A percentile compares a stretch with the other conserved stretches of the same genome.
Conservation (phyloP, 2,113 vertebrate species). For the Gavialis gangeticus region DNA sequence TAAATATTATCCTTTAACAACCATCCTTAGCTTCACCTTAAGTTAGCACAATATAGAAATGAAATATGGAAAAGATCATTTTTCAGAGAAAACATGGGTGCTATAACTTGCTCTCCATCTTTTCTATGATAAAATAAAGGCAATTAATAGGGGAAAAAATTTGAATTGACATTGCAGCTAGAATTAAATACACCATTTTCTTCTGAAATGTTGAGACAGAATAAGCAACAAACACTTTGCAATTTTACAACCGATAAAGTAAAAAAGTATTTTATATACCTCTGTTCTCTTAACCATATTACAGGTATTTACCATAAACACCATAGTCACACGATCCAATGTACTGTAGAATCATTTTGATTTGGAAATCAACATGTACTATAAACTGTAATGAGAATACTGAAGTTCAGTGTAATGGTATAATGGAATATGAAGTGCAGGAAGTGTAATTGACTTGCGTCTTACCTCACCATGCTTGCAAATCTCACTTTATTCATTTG, state of each 20-base stretch:
- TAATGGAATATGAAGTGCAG: neutral
- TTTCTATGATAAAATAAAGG: neutral
- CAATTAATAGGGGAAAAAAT: constrained; percentile 4
- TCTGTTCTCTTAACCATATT: neutral
- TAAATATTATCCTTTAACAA: neutral
- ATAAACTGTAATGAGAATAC: neutral
- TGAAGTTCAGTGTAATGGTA: neutral
- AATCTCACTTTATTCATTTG: constrained; percentile 45
- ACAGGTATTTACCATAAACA: neutral
- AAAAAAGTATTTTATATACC: neutral
- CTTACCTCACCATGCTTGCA: neutral
- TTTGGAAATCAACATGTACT: neutral
- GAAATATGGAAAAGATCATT: neutral
- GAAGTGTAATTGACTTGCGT: neutral
- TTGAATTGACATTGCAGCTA: neutral
- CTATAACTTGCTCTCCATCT: neutral
- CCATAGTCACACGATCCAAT: neutral
- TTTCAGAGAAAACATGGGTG: neutral
- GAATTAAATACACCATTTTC: neutral
- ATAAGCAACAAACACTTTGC: neutral
- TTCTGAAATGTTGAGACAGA: neutral
- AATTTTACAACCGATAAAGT: neutral
- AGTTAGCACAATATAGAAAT: neutral
- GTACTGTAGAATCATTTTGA: neutral
- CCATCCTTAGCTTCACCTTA: neutral